phyloP scores from a whole-genome alignment of 2,113 vertebrate genomes.

The Rhipidura dahli region DNA sequence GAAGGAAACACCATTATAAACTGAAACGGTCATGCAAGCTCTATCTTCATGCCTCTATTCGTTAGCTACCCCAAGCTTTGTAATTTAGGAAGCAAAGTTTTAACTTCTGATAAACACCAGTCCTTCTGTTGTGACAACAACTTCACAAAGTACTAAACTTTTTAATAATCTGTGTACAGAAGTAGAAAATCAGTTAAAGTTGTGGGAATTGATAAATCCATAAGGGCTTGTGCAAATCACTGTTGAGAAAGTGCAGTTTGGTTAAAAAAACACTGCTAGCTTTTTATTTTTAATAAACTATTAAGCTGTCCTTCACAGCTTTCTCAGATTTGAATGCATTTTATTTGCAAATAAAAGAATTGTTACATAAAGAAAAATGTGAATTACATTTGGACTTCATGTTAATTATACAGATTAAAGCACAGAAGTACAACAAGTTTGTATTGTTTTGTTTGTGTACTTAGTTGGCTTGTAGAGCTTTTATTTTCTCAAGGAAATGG shows the following conservation, averaged over 20 bases:
- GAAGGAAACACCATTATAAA: not conserved
- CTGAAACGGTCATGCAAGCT: not conserved
- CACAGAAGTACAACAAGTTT: not conserved
- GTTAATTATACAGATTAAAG: not conserved
- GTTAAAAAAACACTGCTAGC: not conserved
- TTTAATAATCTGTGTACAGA: not conserved
- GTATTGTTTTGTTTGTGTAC: not conserved
- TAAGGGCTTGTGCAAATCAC: not conserved
- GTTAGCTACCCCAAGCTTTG: not conserved
- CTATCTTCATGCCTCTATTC: not conserved
- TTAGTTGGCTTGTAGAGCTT: not conserved
- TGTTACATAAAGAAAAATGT: not conserved
- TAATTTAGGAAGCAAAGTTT: not conserved
- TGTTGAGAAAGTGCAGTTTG: not conserved
- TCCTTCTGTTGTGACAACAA: not conserved
- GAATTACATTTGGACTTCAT: not conserved
- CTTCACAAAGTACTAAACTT: not conserved
- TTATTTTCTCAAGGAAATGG: not conserved
- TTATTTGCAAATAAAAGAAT: not conserved
- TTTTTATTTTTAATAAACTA: not conserved
- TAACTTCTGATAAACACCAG: not conserved
- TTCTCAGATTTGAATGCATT: not conserved
- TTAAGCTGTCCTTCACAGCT: not conserved
- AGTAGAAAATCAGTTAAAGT: not conserved
- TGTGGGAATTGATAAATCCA: not conserved